Base-by-base conservation (phyloP, 2,797 vertebrate species). In the Bucorvus abyssinicus region DNA sequence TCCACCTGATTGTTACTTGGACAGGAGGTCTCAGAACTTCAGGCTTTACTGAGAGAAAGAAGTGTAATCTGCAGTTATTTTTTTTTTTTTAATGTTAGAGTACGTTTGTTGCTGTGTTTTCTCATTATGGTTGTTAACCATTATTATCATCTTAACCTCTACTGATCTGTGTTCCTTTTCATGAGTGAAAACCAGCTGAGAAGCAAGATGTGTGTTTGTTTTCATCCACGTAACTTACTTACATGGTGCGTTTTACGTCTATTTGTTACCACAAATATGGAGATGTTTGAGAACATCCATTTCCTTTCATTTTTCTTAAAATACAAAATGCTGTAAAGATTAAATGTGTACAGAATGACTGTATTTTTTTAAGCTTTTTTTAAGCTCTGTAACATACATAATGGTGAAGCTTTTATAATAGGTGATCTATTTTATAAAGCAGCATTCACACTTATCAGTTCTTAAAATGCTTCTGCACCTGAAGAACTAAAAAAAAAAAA, bases 71-170 rank as follows among this genome's bases (percentile, higher is more conserved):
- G 57, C 22, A 26, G 47, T 88, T 80, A 36, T 2, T 50, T 87
- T 78, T 85, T 83, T 2, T 50, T 87, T 78, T 85, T 83, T 14
- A 52, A 68, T 47, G n/a, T 76, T 61, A 50, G 55, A 70, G 52
- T 84, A 90, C 6, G 2, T 75, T 93, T 93, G 29, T 90, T 95
- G 94, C 78, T 67, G 74, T 81, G 68, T 94, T 89, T 92, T 88
- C 69, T 93, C 65, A 77, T 87, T 71, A 30, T 47, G 27, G 38
- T 91, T 80, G 70, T 89, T 95, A 95, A 93, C 61, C 19, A 9
- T 61, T 69, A 63, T 94, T 87, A 82, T 87, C 53, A 15, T 70
- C 69, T 87, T 97, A 97, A 97, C 90, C 56, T 87, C 40, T 95
- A 90, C 95, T 95, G 77, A 96, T 93, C 55, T 45, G 30, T 84